phyloP scores from a whole-genome alignment of 2,113 vertebrate genomes.

The Leptosomus discolor region DNA sequence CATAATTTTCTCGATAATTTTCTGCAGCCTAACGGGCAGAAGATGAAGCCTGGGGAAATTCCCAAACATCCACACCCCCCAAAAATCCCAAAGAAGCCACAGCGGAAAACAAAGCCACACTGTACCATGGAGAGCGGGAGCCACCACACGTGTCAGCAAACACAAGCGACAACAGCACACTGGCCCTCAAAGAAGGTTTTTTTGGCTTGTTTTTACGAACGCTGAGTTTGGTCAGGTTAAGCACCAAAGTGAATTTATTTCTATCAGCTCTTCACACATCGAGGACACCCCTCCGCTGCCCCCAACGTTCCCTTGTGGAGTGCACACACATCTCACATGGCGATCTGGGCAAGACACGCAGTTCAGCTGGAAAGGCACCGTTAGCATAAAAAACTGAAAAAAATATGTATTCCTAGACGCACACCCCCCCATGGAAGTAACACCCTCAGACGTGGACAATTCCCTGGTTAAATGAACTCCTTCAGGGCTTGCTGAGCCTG shows the following conservation, averaged over 20 bases:
- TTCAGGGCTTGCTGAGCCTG: constrained; percentile 19
- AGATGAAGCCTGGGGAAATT: neutral
- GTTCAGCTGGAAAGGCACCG: neutral
- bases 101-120: neutral
- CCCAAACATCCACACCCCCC: neutral
- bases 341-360: neutral
- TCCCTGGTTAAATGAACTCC: constrained; percentile 5
- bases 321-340: accelerated
- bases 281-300: neutral
- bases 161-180: neutral
- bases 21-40: neutral
- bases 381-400: neutral
- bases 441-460: neutral
- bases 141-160: neutral
- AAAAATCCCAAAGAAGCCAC: neutral
- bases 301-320: neutral
- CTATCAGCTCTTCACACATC: neutral
- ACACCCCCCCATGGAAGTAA: neutral
- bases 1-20: too few relatives aligned
- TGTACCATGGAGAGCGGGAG: neutral
- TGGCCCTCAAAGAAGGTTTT: neutral
- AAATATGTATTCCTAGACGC: constrained; percentile 30
- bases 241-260: neutral
- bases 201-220: neutral
- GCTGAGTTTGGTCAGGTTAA: neutral